Evolutionary conservation across 2,888 invertebrate genomes (phyloP).

Genomic region (Dicycla oo): DNA sequence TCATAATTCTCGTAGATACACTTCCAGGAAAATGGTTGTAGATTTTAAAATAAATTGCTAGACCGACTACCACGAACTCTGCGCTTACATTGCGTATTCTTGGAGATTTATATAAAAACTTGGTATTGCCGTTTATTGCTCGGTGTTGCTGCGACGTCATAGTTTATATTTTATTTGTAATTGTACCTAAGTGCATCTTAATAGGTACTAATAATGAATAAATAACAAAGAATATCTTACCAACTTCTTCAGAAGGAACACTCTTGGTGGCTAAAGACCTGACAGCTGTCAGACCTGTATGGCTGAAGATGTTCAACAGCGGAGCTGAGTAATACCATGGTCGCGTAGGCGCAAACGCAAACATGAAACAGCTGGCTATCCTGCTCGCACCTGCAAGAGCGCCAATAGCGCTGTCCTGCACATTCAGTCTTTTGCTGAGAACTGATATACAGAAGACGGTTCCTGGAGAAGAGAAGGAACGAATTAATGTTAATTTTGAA

Average conservation of each 20-base stretch:
- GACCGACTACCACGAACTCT: too few relatives aligned
- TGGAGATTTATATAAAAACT: not conserved
- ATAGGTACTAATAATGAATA: not conserved
- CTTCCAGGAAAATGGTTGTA: not conserved
- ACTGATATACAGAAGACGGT: conserved; percentile 87
- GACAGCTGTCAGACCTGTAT: conserved; percentile 89
- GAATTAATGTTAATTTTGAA: not conserved
- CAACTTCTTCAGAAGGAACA: conserved; percentile 90
- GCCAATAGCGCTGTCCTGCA: conserved; percentile 88
- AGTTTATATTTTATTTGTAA: not conserved
- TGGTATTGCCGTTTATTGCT: not conserved
- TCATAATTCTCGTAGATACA: not conserved
- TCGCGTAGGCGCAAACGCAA: conserved; percentile 86
- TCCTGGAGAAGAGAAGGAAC: conserved; percentile 76
- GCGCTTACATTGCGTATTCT: not conserved
- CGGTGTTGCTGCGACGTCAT: not conserved
- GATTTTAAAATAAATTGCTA: not conserved
- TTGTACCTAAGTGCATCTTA: not conserved
- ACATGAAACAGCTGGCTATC: conserved; percentile 88
- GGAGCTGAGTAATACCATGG: conserved; percentile 88
- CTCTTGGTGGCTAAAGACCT: conserved; percentile 90
- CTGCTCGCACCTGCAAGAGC: conserved; percentile 87
- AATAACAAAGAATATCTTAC: conserved; percentile 70
- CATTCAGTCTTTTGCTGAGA: conserved; percentile 82
- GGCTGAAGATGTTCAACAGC: conserved; percentile 88